Conservation (phyloP, 2,797 vertebrate species). For the Crotalus adamanteus region DNA sequence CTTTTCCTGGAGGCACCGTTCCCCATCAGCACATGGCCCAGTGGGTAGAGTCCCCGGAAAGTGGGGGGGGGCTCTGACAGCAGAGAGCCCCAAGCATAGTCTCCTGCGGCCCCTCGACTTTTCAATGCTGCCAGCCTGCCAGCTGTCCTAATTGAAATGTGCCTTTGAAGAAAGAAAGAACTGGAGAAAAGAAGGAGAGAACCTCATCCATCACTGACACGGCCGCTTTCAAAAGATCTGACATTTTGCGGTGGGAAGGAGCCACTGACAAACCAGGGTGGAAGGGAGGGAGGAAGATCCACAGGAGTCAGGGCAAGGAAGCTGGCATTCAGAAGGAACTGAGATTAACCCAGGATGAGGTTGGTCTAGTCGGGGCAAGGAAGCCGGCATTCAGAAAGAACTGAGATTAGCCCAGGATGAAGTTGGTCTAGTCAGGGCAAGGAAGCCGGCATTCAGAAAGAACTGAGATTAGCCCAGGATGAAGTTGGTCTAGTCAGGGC, state of each 20-base stretch:
- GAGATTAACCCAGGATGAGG: too few relatives aligned
- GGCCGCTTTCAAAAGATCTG: constrained; percentile 55
- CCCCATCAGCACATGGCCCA: constrained; percentile 70
- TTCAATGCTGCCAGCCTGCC: constrained; percentile 16
- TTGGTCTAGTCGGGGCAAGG: too few relatives aligned
- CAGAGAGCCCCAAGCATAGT: constrained; percentile 77
- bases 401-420: too few relatives aligned
- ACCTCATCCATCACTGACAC: constrained; percentile 95
- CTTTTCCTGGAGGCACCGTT: constrained; percentile 86
- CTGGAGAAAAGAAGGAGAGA: neutral
- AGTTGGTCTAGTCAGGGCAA: too few relatives aligned
- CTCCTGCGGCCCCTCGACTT: neutral
- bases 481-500: too few relatives aligned
- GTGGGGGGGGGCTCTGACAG: constrained; percentile 50
- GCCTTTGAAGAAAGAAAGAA: constrained; percentile 88
- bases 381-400: too few relatives aligned
- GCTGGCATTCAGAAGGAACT: too few relatives aligned
- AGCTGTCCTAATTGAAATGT: constrained; percentile 45
- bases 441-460: too few relatives aligned
- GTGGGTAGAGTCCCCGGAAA: constrained; percentile 78
- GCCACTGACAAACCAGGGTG: constrained; percentile 35
- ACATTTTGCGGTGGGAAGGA: constrained; percentile 67
- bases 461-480: too few relatives aligned
- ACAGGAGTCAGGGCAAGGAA: neutral
- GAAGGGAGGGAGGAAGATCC: constrained; percentile 10